Base-by-base conservation (phyloP, 2,888 invertebrate genomes). In the Polia nebulosa region DNA sequence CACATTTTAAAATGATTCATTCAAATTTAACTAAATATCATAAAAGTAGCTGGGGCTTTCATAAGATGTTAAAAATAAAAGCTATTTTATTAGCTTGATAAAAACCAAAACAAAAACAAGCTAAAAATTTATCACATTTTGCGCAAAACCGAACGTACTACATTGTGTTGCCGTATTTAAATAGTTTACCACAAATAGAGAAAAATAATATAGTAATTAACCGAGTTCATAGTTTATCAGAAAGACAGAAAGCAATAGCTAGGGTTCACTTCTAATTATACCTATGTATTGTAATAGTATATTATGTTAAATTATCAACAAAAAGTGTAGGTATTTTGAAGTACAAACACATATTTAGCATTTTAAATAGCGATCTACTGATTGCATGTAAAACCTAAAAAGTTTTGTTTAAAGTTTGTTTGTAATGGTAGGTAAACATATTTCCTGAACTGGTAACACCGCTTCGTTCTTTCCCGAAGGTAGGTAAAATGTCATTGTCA, bases 401-500 rank as follows among this genome's bases (percentile, higher is more conserved):
- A 27, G 0, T n/a, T 29, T 22, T 5, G 11, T 25, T 44, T n/a
- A 3, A n/a, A 5, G 4, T 52, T 7, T n/a, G n/a, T n/a, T 4
- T 27, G 5, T 15, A 13, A 29, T 39, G 71, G 71, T 57, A 58
- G 72, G 71, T 57, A 58, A 63, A 53, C 8, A 36, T 64, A 22
- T 55, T 65, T 44, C 29, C 45, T 8, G 4, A 15, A 34, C 57
- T 88, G 84, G 90, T 81, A 88, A 74, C 84, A 86, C 61, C 41
- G 57, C 7, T 22, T 56, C 44, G 57, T 51, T 64, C 64, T 72
- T 82, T 78, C 76, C 27, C 20, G 20, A 59, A 39, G 65, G 65
- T 62, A 60, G 63, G 66, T 63, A 56, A 87, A 87, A 87, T 82
- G 90, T 89, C 91, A 91, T 91, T 85, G 91, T 91, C 92, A 93